Conservation (phyloP, 2,888 invertebrate species). For the Dione vanillae region DNA sequence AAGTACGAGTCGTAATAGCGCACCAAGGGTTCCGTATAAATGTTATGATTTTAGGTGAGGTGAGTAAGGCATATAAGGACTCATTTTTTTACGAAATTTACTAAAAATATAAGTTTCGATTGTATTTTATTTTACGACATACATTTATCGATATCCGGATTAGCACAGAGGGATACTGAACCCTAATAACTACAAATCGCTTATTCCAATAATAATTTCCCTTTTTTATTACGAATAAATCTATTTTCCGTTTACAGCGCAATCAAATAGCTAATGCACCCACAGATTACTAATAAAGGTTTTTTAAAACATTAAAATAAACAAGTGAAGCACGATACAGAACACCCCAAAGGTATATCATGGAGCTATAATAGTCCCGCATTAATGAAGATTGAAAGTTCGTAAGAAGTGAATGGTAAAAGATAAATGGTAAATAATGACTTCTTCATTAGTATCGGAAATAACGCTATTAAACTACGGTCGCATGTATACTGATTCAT, state of each 20-base stretch:
- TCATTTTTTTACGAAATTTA: too few relatives aligned
- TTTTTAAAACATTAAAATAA: constrained; percentile 42
- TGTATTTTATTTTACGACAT: too few relatives aligned
- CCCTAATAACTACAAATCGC: background rate
- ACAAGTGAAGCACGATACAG: background rate
- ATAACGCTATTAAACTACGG: constrained; percentile 47
- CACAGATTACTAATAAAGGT: constrained; percentile 40
- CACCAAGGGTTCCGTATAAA: too few relatives aligned
- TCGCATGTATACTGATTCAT: constrained; percentile 47
- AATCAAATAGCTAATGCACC: constrained; percentile 30
- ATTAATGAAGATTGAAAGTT: constrained; percentile 47
- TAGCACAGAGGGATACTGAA: too few relatives aligned
- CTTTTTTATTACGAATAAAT: constrained; percentile 17
- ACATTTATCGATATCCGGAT: too few relatives aligned
- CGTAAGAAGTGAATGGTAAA: constrained; percentile 43
- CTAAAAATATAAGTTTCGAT: too few relatives aligned
- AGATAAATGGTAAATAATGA: constrained; percentile 54
- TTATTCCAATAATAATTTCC: background rate
- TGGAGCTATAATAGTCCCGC: constrained; percentile 39
- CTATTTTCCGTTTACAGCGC: constrained; percentile 11
- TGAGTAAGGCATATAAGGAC: too few relatives aligned
- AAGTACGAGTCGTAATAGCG: too few relatives aligned
- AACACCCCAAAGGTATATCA: constrained; percentile 27
- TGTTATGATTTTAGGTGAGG: too few relatives aligned
- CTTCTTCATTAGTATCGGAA: constrained; percentile 51